Percentiles rank a stretch among this genome's conserved stretches.
Conservation (phyloP, 2,888 invertebrate species). For the Conomelus anceps region DNA sequence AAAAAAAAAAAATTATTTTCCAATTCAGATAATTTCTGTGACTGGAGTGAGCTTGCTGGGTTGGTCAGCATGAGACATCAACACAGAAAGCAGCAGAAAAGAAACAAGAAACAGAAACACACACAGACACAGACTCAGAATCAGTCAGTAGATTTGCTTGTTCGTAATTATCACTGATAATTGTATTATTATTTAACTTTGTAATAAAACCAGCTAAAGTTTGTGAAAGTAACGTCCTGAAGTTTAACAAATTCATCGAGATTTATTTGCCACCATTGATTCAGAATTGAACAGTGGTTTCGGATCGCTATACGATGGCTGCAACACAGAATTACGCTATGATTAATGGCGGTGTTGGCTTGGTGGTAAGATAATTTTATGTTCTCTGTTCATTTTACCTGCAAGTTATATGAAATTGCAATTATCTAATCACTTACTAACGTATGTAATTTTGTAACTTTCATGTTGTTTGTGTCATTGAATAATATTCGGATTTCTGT, state of each 20-base stretch:
- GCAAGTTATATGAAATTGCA: too few species aligned
- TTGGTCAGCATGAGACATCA: neutral
- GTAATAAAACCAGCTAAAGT: neutral
- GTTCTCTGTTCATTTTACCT: neutral
- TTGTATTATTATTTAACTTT: neutral
- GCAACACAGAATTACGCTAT: constrained; percentile 32
- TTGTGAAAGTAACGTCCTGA: neutral
- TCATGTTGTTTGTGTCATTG: too few species aligned
- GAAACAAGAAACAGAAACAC: too few species aligned
- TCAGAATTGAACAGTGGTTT: neutral
- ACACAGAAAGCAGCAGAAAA: too few species aligned
- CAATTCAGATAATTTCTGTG: too few species aligned
- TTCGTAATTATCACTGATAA: neutral
- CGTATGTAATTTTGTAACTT: neutral
- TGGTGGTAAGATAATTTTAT: constrained; percentile 27
- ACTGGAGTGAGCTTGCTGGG: neutral
- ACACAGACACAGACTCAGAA: neutral
- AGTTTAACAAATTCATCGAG: neutral
- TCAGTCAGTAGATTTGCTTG: too few species aligned
- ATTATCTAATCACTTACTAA: neutral
- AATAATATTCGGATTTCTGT: too few species aligned
- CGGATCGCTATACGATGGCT: constrained; percentile 22
- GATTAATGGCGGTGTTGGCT: constrained; percentile 32
- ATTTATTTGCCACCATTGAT: neutral
- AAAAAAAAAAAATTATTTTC: neutral